phyloP scores from a whole-genome alignment of 2,797 vertebrate species.

The Erpetoichthys calabaricus region DNA sequence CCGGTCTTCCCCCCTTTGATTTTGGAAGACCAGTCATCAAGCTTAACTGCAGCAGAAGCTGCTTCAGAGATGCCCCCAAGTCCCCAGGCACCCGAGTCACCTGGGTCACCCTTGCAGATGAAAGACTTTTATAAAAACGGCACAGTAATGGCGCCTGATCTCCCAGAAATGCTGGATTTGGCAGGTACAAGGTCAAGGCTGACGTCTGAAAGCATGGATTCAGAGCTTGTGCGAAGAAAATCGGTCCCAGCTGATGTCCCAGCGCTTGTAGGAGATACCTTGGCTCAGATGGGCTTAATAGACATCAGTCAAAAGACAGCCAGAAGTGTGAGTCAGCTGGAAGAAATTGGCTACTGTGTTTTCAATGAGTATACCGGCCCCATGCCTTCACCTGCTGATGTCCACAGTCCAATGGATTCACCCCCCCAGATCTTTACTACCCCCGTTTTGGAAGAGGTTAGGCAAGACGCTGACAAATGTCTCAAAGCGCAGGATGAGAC shows the following conservation, averaged over 20 bases:
- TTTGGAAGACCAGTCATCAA: slow-evolving; percentile 34
- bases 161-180: slow-evolving; percentile 94
- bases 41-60: slow-evolving; percentile 36
- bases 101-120: slow-evolving; percentile 58
- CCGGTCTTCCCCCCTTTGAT: slow-evolving; percentile 67
- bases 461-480: slow-evolving; percentile 38
- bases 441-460: slow-evolving; percentile 45
- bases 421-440: slow-evolving; percentile 44
- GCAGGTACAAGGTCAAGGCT: slow-evolving; percentile 75
- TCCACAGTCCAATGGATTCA: slow-evolving; percentile 51
- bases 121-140: slow-evolving; percentile 79
- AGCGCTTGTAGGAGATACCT: slow-evolving; percentile 36
- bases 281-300: slow-evolving; percentile 42
- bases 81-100: slow-evolving; percentile 45
- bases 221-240: slow-evolving; percentile 61
- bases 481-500: slow-evolving; percentile 21
- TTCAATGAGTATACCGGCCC: slow-evolving; percentile 96
- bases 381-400: slow-evolving; percentile 80
- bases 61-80: slow-evolving; percentile 36
- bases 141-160: slow-evolving; percentile 75
- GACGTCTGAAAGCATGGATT: slow-evolving; percentile 71
- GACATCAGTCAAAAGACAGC: slow-evolving; percentile 39
- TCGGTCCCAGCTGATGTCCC: slow-evolving; percentile 54
- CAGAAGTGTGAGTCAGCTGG: slow-evolving; percentile 72
- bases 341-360: slow-evolving; percentile 94